These are phyloP conservation scores for Eucera pruinosa DNA, from an alignment of 2,888 invertebrate genomes.

Conservation along the genomic window DNA sequence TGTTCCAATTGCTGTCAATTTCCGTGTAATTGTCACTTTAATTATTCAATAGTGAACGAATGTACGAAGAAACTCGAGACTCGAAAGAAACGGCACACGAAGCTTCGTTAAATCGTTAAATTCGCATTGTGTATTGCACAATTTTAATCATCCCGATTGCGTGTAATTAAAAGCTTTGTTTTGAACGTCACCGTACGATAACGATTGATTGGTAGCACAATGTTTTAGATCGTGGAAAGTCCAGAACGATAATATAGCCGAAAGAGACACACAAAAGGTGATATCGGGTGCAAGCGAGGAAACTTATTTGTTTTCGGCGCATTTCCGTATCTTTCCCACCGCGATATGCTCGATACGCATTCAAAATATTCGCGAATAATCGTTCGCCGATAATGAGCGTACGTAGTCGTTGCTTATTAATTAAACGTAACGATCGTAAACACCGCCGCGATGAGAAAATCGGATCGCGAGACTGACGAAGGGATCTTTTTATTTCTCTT, in stretches of 20 bases:
- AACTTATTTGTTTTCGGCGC: conserved; percentile 52
- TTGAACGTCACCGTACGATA: neutral
- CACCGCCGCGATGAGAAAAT: conserved; percentile 24
- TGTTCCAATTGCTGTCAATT: too few relatives aligned
- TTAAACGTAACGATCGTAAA: conserved; percentile 45
- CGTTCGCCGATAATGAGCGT: conserved; percentile 64
- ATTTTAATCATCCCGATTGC: neutral
- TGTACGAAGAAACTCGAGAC: too few relatives aligned
- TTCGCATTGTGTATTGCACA: neutral
- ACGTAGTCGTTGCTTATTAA: conserved; percentile 54
- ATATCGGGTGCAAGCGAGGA: neutral
- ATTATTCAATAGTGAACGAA: too few relatives aligned
- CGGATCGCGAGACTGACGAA: neutral
- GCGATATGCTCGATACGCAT: conserved; percentile 51
- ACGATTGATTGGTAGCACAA: neutral
- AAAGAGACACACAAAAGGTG: neutral
- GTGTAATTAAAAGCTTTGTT: neutral
- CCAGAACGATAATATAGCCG: neutral
- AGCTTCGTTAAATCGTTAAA: neutral
- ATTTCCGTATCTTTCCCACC: conserved; percentile 42
- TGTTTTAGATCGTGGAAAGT: conserved; percentile 16
- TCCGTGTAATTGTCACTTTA: too few relatives aligned
- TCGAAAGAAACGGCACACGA: too few relatives aligned
- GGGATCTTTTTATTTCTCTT: neutral
- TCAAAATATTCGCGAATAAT: conserved; percentile 66